These are phyloP conservation scores for Chrysomela aeneicollis DNA, from an alignment of 2,888 invertebrate genomes.

Conservation along the genomic window DNA sequence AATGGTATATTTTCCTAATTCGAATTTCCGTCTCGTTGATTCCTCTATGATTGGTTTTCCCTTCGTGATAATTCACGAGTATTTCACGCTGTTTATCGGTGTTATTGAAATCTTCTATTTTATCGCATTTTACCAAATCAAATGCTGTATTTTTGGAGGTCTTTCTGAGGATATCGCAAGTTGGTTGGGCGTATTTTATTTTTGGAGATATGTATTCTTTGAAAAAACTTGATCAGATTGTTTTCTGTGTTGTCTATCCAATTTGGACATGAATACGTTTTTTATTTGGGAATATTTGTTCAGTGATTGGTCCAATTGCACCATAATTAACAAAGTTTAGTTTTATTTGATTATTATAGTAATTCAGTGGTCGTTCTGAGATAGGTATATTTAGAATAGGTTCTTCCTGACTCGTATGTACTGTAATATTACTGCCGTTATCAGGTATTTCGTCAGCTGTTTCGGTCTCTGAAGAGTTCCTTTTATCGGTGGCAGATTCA, in stretches of 20 bases:
- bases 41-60: constrained; percentile 17
- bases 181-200: neutral
- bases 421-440: neutral
- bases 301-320: neutral
- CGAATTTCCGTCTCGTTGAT: constrained; percentile 13
- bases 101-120: constrained; percentile 4
- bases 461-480: neutral
- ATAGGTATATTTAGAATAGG: neutral
- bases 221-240: neutral
- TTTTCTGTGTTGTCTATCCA: neutral
- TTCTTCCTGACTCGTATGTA: neutral
- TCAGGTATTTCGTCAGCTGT: neutral
- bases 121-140: constrained; percentile 4
- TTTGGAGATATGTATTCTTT: neutral
- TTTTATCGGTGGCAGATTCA: no score
- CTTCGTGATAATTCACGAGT: constrained; percentile 16
- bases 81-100: constrained; percentile 5
- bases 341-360: constrained; percentile 2
- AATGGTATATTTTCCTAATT: constrained; percentile 12
- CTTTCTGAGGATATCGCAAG: neutral
- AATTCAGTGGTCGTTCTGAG: neutral
- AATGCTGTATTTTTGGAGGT: constrained; percentile 7
- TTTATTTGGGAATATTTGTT: neutral
- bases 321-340: neutral
- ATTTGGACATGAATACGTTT: constrained; percentile 2